Base-by-base conservation (phyloP, 2,888 invertebrate genomes). In the Hirtodrosophila cameraria region DNA sequence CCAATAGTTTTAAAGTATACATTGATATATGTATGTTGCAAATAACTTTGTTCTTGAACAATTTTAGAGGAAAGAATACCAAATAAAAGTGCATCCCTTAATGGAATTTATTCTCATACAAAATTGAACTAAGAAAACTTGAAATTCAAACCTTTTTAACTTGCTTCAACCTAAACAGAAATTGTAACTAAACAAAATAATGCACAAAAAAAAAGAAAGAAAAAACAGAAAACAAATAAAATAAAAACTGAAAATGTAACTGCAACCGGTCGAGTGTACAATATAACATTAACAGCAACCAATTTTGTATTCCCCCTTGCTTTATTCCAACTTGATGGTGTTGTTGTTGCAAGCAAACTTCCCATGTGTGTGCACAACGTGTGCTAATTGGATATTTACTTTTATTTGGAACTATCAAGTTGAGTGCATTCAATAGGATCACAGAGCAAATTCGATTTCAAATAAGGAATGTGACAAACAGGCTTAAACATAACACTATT, bases 361-460 rank as follows among this genome's bases (percentile, higher is more conserved):
- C 77, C 79, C 75, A n/a, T n/a, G 59, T 79, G 75, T 78, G 52
- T 80, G 55, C 46, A 41, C 36, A 71, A 41, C 64, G 77, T 63
- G 67, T 13, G 27, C 74, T 80, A 76, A 74, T 80, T 72, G 60
- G 62, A 43, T 41, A 61, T 53, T 20, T 38, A 55, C 18, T 38
- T 48, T 39, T 36, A 60, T 54, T 59, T 52, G 57, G 38, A 57
- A 58, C 46, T 66, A 55, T 43, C 9, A 36, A 8, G 35, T 36
- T 11, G 4, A n/a, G 33, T 30, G 8, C 11, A 33, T 28, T 27
- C 23, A 2, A 8, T 8, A n/a, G 12, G 7, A 36, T 1, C 38
- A 11, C 3, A 27, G 25, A 9, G 15, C 13, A 8, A 15, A 8
- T 16, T 16, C 42, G 16, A 16, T 16, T 12, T 43, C 9, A 28